These are phyloP conservation scores for Spisula solida DNA, from an alignment of 2,888 invertebrate genomes.

Conservation along the genomic window DNA sequence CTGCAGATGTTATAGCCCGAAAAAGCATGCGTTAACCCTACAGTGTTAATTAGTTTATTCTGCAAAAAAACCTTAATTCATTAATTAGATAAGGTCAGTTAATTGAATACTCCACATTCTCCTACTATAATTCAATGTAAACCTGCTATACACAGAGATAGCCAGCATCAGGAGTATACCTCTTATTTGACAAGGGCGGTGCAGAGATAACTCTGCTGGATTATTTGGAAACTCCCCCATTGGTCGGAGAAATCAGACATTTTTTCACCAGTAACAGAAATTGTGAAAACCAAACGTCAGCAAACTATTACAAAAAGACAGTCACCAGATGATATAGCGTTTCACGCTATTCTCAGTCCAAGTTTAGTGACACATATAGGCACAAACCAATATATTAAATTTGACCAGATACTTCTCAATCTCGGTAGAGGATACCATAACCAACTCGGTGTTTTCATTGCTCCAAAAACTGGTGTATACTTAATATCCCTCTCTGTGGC, in stretches of 20 bases:
- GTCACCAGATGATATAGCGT: not conserved
- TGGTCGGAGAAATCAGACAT: not conserved
- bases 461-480: slow-evolving; percentile 1
- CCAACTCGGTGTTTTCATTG: slow-evolving; percentile 1
- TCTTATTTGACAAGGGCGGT: too few relatives aligned
- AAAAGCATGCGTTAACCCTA: too few relatives aligned
- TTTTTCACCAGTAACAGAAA: not conserved
- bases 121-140: too few relatives aligned
- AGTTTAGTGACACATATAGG: not conserved
- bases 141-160: too few relatives aligned
- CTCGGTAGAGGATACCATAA: slow-evolving; percentile 3
- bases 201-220: too few relatives aligned
- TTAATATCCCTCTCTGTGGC: not conserved
- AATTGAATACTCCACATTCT: too few relatives aligned
- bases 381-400: not conserved
- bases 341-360: not conserved
- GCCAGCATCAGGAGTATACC: too few relatives aligned
- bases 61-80: too few relatives aligned
- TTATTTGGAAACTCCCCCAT: too few relatives aligned
- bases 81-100: too few relatives aligned
- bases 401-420: not conserved
- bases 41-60: too few relatives aligned
- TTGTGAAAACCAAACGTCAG: not conserved
- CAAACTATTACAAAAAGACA: not conserved
- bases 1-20: too few relatives aligned